Evolutionary conservation across 2,113 vertebrate species (phyloP), one percentile per base, ranked within the genome.

Genomic region (chimpanzee (Pan troglodytes)): DNA sequence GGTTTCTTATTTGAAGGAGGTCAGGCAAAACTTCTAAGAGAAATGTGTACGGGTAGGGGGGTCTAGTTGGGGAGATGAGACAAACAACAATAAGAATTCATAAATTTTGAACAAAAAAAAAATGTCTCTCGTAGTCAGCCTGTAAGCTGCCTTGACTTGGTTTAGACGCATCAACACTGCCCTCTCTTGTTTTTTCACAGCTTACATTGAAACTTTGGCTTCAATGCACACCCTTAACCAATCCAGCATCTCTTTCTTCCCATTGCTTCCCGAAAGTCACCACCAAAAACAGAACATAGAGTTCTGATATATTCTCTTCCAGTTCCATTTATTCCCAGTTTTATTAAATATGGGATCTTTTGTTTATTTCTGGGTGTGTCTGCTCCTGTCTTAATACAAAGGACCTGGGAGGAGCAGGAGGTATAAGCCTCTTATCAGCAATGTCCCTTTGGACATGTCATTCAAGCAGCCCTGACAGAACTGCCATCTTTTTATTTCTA

Each of bases 111-210:
- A 98, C 89, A 97, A 86, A 86, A 98, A 75, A 38, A 94, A 97
- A 92, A 81, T 52, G 90, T 91, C 82, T 97, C 96, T 90, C 85
- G 0, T 43, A 83, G 80, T 98, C 87, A 81, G 82, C 96, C 87
- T 88, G n/a, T 61, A 68, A 96, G 88, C 38, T 45, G 70, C 52
- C 89, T n/a, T 0, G 0, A 45, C 20, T 22, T 96, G 94, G 75
- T 80, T 98, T 98, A 96, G 27, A 96, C 97, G 98, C 98, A 92
- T 97, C 98, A 99, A 99, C 96, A 98, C 98, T 99, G 99, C 99
- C 99, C 99, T 98, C 99, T 99, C 97, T 99, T 96, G 99, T 96
- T 89, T 97, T 61, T 94, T 92, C 82, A 25, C 38, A 97, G 6
- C 38, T 84, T 89, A 35, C 5, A 13, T 5, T 43, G 67, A 57